Evolutionary conservation across 2,113 vertebrate genomes (phyloP).

Genomic region (Labrus mixtus): DNA sequence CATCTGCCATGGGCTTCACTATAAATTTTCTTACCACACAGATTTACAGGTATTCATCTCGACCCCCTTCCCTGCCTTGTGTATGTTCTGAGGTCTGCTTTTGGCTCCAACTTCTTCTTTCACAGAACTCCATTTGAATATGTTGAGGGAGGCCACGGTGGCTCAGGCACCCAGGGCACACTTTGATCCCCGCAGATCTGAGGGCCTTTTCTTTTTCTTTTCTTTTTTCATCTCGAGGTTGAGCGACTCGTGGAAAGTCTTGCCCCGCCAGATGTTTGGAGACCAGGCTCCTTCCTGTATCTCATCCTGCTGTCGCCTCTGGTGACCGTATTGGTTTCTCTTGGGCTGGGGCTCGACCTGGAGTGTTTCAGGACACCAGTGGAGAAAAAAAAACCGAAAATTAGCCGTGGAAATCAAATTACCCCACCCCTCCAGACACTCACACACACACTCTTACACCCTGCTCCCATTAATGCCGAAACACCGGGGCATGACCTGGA

Average conservation of each 20-base stretch:
- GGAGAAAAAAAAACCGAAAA: slow-evolving; percentile 66
- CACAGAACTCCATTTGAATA: slow-evolving; percentile 82
- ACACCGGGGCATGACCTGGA: slow-evolving; percentile 70
- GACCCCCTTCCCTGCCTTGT: slow-evolving; percentile 49
- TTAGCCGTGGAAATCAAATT: slow-evolving; percentile 78
- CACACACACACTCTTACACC: slow-evolving; percentile 41
- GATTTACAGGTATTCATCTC: slow-evolving; percentile 69
- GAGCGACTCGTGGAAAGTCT: slow-evolving; percentile 72
- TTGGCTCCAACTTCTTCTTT: slow-evolving; percentile 68
- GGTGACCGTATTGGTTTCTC: slow-evolving; percentile 66
- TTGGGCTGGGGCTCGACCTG: slow-evolving; percentile 62
- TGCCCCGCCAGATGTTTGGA: slow-evolving; percentile 84
- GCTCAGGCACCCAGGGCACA: slow-evolving; percentile 79
- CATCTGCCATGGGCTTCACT: slow-evolving; percentile 19
- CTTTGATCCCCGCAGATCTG: slow-evolving; percentile 83
- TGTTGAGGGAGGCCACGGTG: slow-evolving; percentile 76
- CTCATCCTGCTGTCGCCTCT: slow-evolving; percentile 80
- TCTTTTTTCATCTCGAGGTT: slow-evolving; percentile 68
- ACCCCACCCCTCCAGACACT: slow-evolving; percentile 68
- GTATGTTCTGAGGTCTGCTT: slow-evolving; percentile 68
- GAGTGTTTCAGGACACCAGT: slow-evolving; percentile 72
- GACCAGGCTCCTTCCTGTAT: slow-evolving; percentile 82
- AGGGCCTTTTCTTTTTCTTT: slow-evolving; percentile 65
- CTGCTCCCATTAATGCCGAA: slow-evolving; percentile 68
- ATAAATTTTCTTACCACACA: slow-evolving; percentile 22